phyloP scores from a whole-genome alignment of 2,113 vertebrate species.

The Sprattus sprattus region DNA sequence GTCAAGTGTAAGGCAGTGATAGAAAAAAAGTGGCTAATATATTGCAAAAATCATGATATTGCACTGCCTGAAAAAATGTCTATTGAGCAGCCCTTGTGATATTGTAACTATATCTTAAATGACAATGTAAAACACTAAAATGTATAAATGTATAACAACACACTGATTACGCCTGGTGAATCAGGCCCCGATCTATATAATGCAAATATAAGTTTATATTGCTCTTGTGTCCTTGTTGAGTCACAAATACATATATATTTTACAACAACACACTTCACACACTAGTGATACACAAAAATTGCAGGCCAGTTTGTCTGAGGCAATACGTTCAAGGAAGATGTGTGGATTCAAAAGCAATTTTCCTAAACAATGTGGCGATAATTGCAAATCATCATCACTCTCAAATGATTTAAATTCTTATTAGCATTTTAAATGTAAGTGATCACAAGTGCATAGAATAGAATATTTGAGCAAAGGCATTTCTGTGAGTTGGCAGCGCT shows the following conservation, averaged over 20 bases:
- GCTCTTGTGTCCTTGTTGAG: background rate
- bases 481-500: background rate
- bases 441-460: background rate
- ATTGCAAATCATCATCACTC: slow-evolving; percentile 8
- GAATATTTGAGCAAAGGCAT: background rate
- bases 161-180: too few relatives aligned
- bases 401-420: background rate
- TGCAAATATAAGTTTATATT: background rate
- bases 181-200: background rate
- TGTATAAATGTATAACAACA: too few relatives aligned
- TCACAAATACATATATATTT: background rate
- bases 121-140: too few relatives aligned
- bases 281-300: background rate
- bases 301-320: background rate
- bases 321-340: background rate
- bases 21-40: background rate
- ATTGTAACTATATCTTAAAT: too few relatives aligned
- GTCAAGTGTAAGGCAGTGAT: background rate
- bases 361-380: background rate
- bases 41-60: background rate
- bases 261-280: background rate
- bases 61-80: too few relatives aligned
- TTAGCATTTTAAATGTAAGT: background rate
- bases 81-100: too few relatives aligned
- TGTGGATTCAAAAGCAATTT: background rate